Evolutionary conservation across 2,888 invertebrate genomes (phyloP).

Genomic region (Mylabris sibirica): DNA sequence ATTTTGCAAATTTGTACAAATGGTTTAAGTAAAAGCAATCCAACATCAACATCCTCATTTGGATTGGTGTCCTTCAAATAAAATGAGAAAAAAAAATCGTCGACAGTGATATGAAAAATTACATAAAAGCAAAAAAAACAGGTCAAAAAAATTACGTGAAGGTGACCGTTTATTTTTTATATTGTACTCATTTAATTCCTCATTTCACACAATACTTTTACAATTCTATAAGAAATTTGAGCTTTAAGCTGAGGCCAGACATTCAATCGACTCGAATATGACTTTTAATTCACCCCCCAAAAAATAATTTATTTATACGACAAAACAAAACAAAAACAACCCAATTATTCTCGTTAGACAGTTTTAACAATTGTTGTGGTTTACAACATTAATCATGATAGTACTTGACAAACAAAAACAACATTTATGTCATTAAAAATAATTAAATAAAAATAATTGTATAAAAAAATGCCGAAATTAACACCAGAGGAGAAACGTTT

Average conservation of each 20-base stretch:
- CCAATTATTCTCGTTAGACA: no score
- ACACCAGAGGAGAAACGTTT: conserved; percentile 45
- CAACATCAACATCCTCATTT: background rate
- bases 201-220: background rate
- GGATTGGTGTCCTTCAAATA: background rate
- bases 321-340: no score
- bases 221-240: background rate
- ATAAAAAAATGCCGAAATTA: conserved; percentile 32
- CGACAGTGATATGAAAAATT: background rate
- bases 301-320: no score
- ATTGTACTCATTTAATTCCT: background rate
- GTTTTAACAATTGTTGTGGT: no score
- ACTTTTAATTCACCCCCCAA: no score
- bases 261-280: no score
- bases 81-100: background rate
- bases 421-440: conserved; percentile 28
- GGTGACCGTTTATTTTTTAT: background rate
- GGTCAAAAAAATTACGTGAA: background rate
- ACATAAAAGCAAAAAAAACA: background rate
- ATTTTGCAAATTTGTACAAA: background rate
- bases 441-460: background rate
- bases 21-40: background rate
- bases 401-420: background rate
- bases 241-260: no score
- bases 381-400: background rate